phyloP scores from a whole-genome alignment of 2,888 invertebrate species.

The Polyommatus icarus region DNA sequence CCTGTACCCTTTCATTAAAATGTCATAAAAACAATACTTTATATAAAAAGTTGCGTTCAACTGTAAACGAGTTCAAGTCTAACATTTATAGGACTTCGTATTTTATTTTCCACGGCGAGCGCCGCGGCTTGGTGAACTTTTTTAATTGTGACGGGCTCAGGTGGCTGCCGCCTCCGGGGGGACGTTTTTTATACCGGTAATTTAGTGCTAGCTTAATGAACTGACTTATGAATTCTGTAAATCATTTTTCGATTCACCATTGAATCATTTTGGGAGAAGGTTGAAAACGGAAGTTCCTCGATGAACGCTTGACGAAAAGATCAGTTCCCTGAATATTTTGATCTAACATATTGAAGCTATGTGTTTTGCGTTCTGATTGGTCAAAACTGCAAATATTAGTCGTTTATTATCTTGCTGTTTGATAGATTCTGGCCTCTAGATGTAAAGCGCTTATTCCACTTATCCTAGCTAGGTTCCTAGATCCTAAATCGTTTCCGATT shows the following conservation, averaged over 20 bases:
- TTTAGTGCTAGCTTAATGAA: conserved; percentile 21
- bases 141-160: conserved; percentile 38
- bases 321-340: background rate
- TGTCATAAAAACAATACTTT: conserved; percentile 29
- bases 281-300: background rate
- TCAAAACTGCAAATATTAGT: no score
- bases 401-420: no score
- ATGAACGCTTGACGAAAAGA: background rate
- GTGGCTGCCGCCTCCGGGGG: conserved; percentile 26
- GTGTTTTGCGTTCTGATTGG: no score
- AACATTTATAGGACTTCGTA: conserved; percentile 32
- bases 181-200: conserved; percentile 30
- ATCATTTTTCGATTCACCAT: background rate
- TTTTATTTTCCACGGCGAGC: conserved; percentile 28
- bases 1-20: background rate
- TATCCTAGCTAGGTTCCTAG: no score
- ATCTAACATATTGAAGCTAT: no score
- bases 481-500: no score
- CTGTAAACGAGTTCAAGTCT: conserved; percentile 33
- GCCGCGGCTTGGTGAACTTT: conserved; percentile 35
- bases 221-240: background rate
- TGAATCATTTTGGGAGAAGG: background rate
- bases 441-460: no score
- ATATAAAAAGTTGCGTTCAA: conserved; percentile 21
- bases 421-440: no score